Evolutionary conservation across 2,888 invertebrate species (phyloP), one percentile per base, ranked within the genome.

Genomic region (Hyposoter didymator): DNA sequence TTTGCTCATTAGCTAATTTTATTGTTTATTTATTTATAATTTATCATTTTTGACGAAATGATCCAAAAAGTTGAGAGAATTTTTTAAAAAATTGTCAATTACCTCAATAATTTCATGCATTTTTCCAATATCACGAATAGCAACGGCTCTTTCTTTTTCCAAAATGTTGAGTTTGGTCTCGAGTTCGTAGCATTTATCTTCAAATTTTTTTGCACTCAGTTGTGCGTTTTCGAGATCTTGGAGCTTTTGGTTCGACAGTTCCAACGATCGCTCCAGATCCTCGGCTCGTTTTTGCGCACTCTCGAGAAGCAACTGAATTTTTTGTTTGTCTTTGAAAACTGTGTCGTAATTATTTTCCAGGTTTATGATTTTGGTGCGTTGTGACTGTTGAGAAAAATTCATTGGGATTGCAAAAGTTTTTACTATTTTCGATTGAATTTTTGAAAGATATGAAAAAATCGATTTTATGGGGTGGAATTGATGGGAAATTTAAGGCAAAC

Each of bases 271-370:
- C 90, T 97, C 97, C 67, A 97, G 94, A 94, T 98, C 97, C 94
- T 98, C 97, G 55, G 98, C 97, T 91, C 98, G 95, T 88, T 97
- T 96, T 92, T 98, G 96, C 84, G 98, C 96, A 73, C 97, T 97
- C 91, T 98, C 97, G 87, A 97, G 96, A 59, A 98, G 95, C 89
- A 96, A 96, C 93, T 97, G 96, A 85, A 98, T 95, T 89, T 97
- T 95, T 92, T 97, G 97, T 91, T 98, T 98, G 90, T 98, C 98
- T 93, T 97, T 97, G 17, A 97, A 93, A 12, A 97, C 94, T 7
- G 89, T 90, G 91, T 97, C 97, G 74, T 97, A 95, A 93, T 96
- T 96, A 88, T 96, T 96, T 93, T 97, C 97, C 78, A 97, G 94
- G 90, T 97, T 97, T 87, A 96, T 95, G 43, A 97, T 94, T 94